phyloP scores from a whole-genome alignment of 2,888 invertebrate species.

The Strigamia crassipes region DNA sequence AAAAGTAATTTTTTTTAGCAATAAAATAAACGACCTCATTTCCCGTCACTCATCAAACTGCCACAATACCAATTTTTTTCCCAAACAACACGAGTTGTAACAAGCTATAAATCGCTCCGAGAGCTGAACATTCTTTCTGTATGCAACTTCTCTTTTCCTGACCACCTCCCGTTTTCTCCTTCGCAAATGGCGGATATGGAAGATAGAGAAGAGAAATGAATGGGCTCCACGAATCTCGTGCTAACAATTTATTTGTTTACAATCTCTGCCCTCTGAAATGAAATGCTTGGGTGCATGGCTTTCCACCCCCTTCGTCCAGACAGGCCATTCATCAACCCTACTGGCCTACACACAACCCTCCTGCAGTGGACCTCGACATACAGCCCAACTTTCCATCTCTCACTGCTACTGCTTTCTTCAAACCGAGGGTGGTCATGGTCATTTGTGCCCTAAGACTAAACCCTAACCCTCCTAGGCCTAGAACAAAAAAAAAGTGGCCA shows the following conservation, averaged over 20 bases:
- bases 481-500: constrained; percentile 9
- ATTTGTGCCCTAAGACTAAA: constrained; percentile 31
- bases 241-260: constrained; percentile 40
- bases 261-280: constrained; percentile 40
- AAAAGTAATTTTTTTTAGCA: background rate
- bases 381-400: background rate
- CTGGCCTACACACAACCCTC: constrained; percentile 37
- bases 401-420: background rate
- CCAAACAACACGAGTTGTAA: constrained; percentile 19
- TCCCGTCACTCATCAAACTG: constrained; percentile 42
- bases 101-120: constrained; percentile 35
- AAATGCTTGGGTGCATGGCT: constrained; percentile 40
- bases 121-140: constrained; percentile 10
- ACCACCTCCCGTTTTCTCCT: constrained; percentile 29
- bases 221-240: constrained; percentile 36
- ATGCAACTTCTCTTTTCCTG: constrained; percentile 40
- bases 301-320: constrained; percentile 42
- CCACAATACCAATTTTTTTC: constrained; percentile 35
- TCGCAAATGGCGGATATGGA: constrained; percentile 37
- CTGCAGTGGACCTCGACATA: constrained; percentile 17
- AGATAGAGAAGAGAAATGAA: constrained; percentile 34
- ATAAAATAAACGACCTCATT: constrained; percentile 40
- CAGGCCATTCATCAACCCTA: constrained; percentile 39
- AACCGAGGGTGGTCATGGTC: constrained; percentile 30
- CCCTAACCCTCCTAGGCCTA: background rate